A percentile compares a stretch with the other conserved stretches of the same genome.
phyloP scores from a whole-genome alignment of 2,888 invertebrate genomes.

The Orthosia gracilis region DNA sequence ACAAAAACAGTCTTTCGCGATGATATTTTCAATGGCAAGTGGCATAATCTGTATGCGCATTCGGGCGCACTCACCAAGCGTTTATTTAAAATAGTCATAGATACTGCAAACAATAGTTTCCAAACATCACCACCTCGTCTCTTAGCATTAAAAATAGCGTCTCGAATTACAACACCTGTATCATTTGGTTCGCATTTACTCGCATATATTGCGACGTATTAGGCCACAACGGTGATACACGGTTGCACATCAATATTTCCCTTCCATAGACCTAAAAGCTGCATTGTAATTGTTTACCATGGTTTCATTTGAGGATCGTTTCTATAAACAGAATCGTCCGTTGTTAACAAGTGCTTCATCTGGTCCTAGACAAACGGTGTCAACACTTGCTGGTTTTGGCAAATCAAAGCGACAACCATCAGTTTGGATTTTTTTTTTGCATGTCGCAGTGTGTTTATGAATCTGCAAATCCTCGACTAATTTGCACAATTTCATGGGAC shows the following conservation, averaged over 20 bases:
- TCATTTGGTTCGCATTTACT: conserved; percentile 69
- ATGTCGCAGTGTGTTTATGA: conserved; percentile 63
- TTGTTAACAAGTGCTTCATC: conserved; percentile 70
- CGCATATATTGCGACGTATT: conserved; percentile 70
- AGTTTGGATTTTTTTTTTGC: conserved; percentile 56
- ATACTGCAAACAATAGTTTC: conserved; percentile 61
- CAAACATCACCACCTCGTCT: conserved; percentile 56
- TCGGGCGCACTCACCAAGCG: conserved; percentile 67
- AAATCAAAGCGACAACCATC: conserved; percentile 63
- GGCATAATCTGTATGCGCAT: conserved; percentile 71
- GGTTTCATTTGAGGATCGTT: conserved; percentile 62
- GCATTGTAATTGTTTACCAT: conserved; percentile 73
- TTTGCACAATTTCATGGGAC: background rate
- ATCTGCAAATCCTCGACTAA: conserved; percentile 52
- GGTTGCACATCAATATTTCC: conserved; percentile 76
- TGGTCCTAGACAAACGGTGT: conserved; percentile 55
- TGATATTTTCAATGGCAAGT: conserved; percentile 63
- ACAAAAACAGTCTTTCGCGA: conserved; percentile 67
- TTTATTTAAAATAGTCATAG: conserved; percentile 67
- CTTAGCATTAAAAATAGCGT: conserved; percentile 60
- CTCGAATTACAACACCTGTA: conserved; percentile 62
- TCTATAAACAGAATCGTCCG: conserved; percentile 69
- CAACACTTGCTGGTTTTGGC: conserved; percentile 57
- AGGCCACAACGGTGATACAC: conserved; percentile 72
- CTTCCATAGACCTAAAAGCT: conserved; percentile 65